Percentiles rank a stretch among this genome's conserved stretches.
Conservation (phyloP, 2,113 vertebrate species). For the Chlorodrepanis virens region DNA sequence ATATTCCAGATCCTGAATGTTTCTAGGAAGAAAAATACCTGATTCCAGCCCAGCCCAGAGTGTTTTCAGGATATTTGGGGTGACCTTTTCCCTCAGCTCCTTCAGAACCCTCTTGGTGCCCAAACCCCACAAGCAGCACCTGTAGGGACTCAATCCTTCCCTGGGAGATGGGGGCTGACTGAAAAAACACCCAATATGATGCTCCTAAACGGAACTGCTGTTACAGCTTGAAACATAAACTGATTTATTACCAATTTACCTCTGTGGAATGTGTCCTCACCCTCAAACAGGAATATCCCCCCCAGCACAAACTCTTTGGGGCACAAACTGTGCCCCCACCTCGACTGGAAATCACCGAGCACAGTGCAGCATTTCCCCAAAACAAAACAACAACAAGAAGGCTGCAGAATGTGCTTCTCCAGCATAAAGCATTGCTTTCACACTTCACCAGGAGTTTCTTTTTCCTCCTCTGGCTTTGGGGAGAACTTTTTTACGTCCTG, state of each 20-base stretch:
- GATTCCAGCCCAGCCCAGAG: background rate
- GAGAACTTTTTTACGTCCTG: background rate
- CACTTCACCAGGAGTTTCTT: constrained; percentile 17
- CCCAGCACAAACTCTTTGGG: background rate
- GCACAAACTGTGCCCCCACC: background rate
- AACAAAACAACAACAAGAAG: background rate
- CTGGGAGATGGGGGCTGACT: background rate
- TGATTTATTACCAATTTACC: background rate
- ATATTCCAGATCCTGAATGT: background rate
- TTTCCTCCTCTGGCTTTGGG: background rate
- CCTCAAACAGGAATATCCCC: background rate
- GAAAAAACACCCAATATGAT: background rate
- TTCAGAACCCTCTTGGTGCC: background rate
- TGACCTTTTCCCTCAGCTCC: background rate
- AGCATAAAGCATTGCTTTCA: constrained; percentile 45
- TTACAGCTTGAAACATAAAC: background rate
- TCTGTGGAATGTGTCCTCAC: background rate
- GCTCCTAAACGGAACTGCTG: background rate
- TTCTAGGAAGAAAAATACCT: background rate
- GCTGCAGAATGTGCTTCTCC: constrained; percentile 1
- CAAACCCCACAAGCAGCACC: background rate
- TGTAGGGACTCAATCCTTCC: background rate
- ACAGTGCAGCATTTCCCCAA: background rate
- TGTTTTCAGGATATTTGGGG: background rate
- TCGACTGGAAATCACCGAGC: background rate